Evolutionary conservation across 53 echinoderm and acorn worm genomes (phyloP).

Genomic region (Temnopleurus reevesii): DNA sequence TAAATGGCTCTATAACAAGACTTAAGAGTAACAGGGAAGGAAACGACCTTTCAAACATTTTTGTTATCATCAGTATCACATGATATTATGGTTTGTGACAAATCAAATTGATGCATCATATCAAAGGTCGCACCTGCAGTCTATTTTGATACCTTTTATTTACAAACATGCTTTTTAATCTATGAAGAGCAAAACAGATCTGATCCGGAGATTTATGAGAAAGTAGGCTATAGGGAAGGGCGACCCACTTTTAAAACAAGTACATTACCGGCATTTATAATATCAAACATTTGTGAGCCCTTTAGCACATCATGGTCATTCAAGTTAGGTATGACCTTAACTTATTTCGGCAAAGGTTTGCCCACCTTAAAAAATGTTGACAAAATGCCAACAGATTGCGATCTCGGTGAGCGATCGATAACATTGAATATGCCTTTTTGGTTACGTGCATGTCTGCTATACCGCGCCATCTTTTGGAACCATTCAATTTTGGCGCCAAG

Average conservation of each 20-base stretch:
- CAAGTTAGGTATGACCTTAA: neutral
- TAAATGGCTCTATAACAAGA: no score
- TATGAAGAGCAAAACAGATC: neutral
- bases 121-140: neutral
- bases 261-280: constrained; percentile 9
- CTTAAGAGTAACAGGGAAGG: no score
- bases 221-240: neutral
- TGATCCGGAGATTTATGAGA: neutral
- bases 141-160: neutral
- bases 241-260: constrained; percentile 12
- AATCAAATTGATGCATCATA: no score
- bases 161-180: neutral
- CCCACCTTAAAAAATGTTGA: neutral
- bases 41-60: no score
- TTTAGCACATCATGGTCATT: neutral
- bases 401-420: constrained; percentile 7
- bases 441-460: constrained; percentile 10
- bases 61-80: no score
- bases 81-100: no score
- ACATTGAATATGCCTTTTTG: neutral
- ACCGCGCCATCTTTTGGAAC: neutral
- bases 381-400: constrained; percentile 4
- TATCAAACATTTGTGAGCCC: neutral
- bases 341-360: neutral
- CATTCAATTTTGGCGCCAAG: constrained; percentile 2